Percentiles rank a stretch among this genome's conserved stretches.
phyloP scores from a whole-genome alignment of 2,888 invertebrate species.

The Plusia festucae region DNA sequence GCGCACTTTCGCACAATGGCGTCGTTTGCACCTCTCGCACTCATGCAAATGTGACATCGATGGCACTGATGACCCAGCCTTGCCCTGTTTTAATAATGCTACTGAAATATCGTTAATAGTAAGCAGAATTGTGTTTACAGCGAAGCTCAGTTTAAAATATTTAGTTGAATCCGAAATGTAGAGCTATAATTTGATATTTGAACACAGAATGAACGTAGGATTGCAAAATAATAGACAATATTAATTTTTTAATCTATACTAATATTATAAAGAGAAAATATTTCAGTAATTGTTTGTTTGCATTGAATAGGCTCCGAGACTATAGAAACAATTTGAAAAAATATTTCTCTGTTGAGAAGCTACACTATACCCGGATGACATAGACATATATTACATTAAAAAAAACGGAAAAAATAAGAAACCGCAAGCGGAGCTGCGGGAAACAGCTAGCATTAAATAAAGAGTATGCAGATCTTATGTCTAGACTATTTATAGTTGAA shows the following conservation, averaged over 20 bases:
- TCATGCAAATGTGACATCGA: constrained; percentile 41
- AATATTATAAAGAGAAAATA: too few relatives aligned
- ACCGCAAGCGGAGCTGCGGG: too few relatives aligned
- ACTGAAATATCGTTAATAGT: neutral
- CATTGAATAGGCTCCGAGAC: too few relatives aligned
- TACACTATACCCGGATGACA: too few relatives aligned
- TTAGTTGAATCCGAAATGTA: neutral
- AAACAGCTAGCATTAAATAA: too few relatives aligned
- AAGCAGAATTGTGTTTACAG: neutral
- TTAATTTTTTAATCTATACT: too few relatives aligned
- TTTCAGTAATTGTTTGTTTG: too few relatives aligned
- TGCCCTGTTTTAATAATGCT: constrained; percentile 21
- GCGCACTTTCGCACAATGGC: constrained; percentile 57
- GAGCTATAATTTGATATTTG: neutral
- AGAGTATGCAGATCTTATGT: neutral
- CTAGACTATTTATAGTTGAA: constrained; percentile 7
- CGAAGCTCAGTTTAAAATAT: neutral
- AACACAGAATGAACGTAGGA: neutral
- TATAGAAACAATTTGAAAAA: too few relatives aligned
- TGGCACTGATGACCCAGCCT: constrained; percentile 34
- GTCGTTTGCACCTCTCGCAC: constrained; percentile 55
- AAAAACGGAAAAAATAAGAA: too few relatives aligned
- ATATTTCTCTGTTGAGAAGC: too few relatives aligned
- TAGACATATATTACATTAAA: too few relatives aligned
- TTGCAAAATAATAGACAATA: too few relatives aligned